A percentile compares a stretch with the other conserved stretches of the same genome.
phyloP scores from a whole-genome alignment of 1,140 invertebrate genomes.

The Vanessa tameamea region DNA sequence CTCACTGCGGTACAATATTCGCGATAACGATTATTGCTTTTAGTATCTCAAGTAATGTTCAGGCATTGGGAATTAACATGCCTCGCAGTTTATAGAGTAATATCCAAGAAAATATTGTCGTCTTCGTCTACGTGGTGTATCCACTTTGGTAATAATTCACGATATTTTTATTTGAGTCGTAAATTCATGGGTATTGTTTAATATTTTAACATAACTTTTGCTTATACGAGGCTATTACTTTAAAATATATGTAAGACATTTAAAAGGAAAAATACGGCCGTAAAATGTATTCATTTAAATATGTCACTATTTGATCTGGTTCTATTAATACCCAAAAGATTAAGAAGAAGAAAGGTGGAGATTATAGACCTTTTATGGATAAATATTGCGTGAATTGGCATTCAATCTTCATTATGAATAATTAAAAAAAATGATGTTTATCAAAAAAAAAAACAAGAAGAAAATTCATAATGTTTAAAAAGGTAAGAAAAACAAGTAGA shows the following conservation, averaged over 20 bases:
- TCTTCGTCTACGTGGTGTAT: slow-evolving; percentile 11
- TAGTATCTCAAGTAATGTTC: slow-evolving; percentile 32
- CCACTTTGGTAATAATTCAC: slow-evolving; percentile 6
- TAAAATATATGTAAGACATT: background rate
- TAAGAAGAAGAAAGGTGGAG: too few species aligned
- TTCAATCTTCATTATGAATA: too few species aligned
- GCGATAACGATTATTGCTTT: slow-evolving; percentile 43
- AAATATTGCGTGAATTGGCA: too few species aligned
- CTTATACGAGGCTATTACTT: slow-evolving; percentile 11
- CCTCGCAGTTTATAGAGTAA: slow-evolving; percentile 36
- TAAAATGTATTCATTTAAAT: background rate
- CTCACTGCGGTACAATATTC: slow-evolving; percentile 37
- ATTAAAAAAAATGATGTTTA: too few species aligned
- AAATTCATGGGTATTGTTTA: slow-evolving; percentile 23
- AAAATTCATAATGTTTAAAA: too few species aligned
- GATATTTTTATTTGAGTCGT: slow-evolving; percentile 31
- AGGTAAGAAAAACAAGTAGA: too few species aligned
- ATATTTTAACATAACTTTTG: slow-evolving; percentile 6
- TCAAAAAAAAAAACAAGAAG: too few species aligned
- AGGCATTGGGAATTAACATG: slow-evolving; percentile 34
- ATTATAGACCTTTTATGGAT: too few species aligned
- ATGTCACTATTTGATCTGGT: too few species aligned
- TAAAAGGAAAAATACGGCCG: background rate
- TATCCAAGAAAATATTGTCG: slow-evolving; percentile 37
- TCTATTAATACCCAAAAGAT: too few species aligned